Base-by-base conservation (phyloP, 2,113 vertebrate species). In the Sylvilagus bachmani region DNA sequence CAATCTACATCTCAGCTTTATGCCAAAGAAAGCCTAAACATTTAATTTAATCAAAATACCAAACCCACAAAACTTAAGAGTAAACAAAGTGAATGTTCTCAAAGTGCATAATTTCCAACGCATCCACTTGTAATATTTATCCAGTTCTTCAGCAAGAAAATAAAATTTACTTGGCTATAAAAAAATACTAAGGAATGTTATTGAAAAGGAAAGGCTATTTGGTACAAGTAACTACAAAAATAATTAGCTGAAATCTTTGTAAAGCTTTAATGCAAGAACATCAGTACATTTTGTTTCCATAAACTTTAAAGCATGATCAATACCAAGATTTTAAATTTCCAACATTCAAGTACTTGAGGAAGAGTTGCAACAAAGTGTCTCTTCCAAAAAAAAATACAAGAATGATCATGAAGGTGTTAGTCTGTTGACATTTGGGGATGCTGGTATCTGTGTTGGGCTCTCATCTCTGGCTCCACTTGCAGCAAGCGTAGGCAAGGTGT, bases 181-280 rank as follows among this genome's bases (percentile, higher is more conserved):
- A 99, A 99, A 58, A 98, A 98, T 98, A 98, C 97, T 98, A 98
- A 98, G 98, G 98, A 99, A 99, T 98, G 98, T 99, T 98, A 98
- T 85, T 97, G 98, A 98, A 98, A 98, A 98, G 98, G 98, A 98
- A 99, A 98, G 98, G 98, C 98, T 98, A 98, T 98, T 98, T 98
- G 98, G 98, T 99, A 99, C 98, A 99, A 99, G 98, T 99, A 98
- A 98, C 99, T 99, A 99, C 99, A 99, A 99, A 99, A 99, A 99
- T 99, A 99, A 98, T 99, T 98, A 99, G 97, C 98, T 99, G 98
- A 98, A 98, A 97, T 98, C 98, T 98, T 98, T 98, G 97, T 99
- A 99, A 99, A 98, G 98, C 98, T 99, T 98, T 98, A 98, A 99
- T 98, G 98, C 97, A 97, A 98, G 98, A 98, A 98, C 97, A 98